Evolutionary conservation across 2,888 invertebrate species (phyloP).

Genomic region (Tipula helvola): DNA sequence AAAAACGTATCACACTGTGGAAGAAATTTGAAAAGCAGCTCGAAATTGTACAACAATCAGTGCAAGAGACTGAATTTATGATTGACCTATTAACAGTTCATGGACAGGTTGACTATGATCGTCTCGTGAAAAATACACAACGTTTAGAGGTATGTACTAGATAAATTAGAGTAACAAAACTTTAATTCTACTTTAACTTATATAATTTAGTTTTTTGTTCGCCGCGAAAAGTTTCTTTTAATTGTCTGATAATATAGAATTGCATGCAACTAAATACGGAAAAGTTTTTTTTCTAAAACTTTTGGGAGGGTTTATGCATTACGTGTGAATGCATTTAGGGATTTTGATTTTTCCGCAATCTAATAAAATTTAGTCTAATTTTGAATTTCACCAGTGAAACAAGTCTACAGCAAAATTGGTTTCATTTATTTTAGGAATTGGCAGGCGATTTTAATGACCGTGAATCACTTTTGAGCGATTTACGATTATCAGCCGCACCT

Average conservation of each 20-base stretch:
- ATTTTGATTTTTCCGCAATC: background rate
- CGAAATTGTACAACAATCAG: constrained; percentile 67
- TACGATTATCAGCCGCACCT: constrained; percentile 57
- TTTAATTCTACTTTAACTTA: constrained; percentile 6
- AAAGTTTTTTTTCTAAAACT: background rate
- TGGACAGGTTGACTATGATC: constrained; percentile 72
- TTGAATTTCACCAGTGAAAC: background rate
- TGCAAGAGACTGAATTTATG: constrained; percentile 78
- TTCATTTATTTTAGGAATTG: constrained; percentile 44
- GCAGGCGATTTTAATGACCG: constrained; percentile 63
- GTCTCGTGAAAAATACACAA: constrained; percentile 70
- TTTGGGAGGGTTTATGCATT: background rate
- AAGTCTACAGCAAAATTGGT: background rate
- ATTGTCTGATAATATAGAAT: background rate
- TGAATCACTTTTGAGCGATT: constrained; percentile 58
- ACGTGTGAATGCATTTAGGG: background rate
- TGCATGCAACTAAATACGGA: background rate
- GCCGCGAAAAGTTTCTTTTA: background rate
- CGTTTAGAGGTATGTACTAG: constrained; percentile 54
- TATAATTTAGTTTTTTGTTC: background rate
- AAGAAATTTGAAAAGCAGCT: constrained; percentile 63
- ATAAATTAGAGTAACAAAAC: background rate
- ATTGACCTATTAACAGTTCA: constrained; percentile 73
- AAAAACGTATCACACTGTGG: constrained; percentile 58
- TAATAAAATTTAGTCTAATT: background rate